A percentile compares a stretch with the other conserved stretches of the same genome.
These are phyloP conservation scores for Gobionotothen gibberifrons DNA, from an alignment of 2,797 vertebrate genomes.

Conservation along the genomic window DNA sequence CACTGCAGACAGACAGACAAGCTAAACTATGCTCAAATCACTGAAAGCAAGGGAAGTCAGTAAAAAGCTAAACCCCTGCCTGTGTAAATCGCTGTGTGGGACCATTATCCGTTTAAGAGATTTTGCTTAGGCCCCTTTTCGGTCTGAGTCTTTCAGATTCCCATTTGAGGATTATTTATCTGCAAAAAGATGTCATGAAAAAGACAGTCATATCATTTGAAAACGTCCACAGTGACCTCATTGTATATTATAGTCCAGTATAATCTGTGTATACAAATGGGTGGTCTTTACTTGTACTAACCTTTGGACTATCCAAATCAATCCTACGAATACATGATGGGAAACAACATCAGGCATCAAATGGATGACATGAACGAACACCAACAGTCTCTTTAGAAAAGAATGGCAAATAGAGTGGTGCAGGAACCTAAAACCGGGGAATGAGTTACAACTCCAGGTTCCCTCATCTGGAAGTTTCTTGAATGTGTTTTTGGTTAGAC, in stretches of 20 bases:
- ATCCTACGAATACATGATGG: not conserved
- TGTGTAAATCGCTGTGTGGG: slow-evolving; percentile 67
- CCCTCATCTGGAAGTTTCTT: too few relatives aligned
- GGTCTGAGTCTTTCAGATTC: slow-evolving; percentile 67
- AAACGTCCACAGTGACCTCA: not conserved
- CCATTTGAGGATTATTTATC: slow-evolving; percentile 72
- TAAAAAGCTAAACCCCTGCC: slow-evolving; percentile 73
- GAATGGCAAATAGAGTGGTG: too few relatives aligned
- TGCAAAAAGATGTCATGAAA: slow-evolving; percentile 49
- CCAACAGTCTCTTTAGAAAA: not conserved
- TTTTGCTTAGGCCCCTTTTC: slow-evolving; percentile 66
- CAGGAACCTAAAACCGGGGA: too few relatives aligned
- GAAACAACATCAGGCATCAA: not conserved
- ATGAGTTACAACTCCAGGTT: too few relatives aligned
- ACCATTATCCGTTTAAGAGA: slow-evolving; percentile 78
- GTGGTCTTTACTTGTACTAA: not conserved
- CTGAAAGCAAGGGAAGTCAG: slow-evolving; percentile 58
- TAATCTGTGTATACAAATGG: not conserved
- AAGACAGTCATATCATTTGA: slow-evolving; percentile 19
- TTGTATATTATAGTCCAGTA: not conserved
- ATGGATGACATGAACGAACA: not conserved
- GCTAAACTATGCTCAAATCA: slow-evolving; percentile 34
- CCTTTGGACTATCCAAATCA: not conserved
- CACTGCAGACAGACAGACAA: slow-evolving; percentile 10
- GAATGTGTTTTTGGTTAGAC: too few relatives aligned